These are phyloP conservation scores for Diloba caeruleocephala DNA, from an alignment of 2,888 invertebrate genomes.

Conservation along the genomic window DNA sequence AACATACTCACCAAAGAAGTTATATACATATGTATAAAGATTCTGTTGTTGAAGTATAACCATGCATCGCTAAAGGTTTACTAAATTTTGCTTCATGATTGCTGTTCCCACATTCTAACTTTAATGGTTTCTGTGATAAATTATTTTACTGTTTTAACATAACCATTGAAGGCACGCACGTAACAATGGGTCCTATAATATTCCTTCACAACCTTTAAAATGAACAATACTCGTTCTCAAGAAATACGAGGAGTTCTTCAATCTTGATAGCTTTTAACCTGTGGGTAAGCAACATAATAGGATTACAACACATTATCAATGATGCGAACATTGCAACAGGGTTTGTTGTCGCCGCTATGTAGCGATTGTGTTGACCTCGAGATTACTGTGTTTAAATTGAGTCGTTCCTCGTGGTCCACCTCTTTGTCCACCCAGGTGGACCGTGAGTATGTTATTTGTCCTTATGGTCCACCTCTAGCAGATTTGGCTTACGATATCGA, in stretches of 20 bases:
- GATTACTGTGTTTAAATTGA: constrained; percentile 31
- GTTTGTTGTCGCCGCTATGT: constrained; percentile 51
- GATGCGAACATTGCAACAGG: constrained; percentile 74
- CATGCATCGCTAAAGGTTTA: background rate
- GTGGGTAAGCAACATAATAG: constrained; percentile 82
- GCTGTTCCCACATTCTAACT: constrained; percentile 15
- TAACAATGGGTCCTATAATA: constrained; percentile 59
- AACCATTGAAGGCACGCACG: constrained; percentile 28
- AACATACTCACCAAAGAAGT: too few species aligned
- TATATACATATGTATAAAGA: too few species aligned
- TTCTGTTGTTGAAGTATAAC: too few species aligned
- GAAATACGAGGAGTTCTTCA: constrained; percentile 60
- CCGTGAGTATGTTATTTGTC: too few species aligned
- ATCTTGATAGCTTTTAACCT: constrained; percentile 75
- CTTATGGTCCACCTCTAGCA: too few species aligned
- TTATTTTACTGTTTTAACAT: constrained; percentile 26
- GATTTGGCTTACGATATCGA: constrained; percentile 28
- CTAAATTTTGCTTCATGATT: background rate
- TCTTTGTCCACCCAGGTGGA: too few species aligned
- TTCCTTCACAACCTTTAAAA: constrained; percentile 62
- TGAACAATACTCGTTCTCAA: constrained; percentile 68
- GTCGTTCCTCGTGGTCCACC: too few species aligned
- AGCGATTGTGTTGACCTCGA: constrained; percentile 51
- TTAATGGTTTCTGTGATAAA: constrained; percentile 18
- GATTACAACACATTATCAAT: constrained; percentile 82